phyloP scores from a whole-genome alignment of 2,113 vertebrate genomes.

The Phrynosoma platyrhinos region DNA sequence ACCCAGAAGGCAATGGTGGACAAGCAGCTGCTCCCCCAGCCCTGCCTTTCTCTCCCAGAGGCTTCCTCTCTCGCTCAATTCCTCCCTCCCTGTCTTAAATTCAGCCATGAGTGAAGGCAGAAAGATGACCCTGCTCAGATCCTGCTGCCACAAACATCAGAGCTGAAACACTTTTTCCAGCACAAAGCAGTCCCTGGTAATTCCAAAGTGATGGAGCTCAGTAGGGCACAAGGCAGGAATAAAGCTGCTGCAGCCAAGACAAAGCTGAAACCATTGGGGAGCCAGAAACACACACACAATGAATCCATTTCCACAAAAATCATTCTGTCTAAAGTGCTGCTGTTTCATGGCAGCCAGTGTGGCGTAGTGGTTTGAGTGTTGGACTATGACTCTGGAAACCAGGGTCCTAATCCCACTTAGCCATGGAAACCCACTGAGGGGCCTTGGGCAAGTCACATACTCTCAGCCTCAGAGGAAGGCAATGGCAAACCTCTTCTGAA shows the following conservation, averaged over 20 bases:
- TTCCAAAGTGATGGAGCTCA: neutral
- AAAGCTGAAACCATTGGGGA: neutral
- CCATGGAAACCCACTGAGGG: too few relatives aligned
- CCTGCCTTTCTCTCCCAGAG: neutral
- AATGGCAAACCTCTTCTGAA: too few relatives aligned
- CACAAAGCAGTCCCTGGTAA: neutral
- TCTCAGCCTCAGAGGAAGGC: too few relatives aligned
- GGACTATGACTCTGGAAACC: too few relatives aligned
- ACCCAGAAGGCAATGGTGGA: conserved; percentile 16
- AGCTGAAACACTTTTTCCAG: neutral
- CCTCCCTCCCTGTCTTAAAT: neutral
- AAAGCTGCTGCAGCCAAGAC: conserved; percentile 4
- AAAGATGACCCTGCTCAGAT: neutral
- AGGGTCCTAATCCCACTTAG: too few relatives aligned
- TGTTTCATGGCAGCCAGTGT: neutral
- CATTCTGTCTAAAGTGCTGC: neutral
- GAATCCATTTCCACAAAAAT: neutral
- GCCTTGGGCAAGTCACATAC: too few relatives aligned
- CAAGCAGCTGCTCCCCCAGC: neutral
- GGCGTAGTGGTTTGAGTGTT: too few relatives aligned
- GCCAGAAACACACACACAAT: neutral
- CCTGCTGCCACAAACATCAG: neutral
- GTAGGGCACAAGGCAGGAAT: neutral
- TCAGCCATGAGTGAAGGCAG: neutral
- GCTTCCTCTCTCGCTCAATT: neutral